A percentile compares a stretch with the other conserved stretches of the same genome.
phyloP scores from a whole-genome alignment of 2,113 vertebrate species.

The Myotis brandtii region DNA sequence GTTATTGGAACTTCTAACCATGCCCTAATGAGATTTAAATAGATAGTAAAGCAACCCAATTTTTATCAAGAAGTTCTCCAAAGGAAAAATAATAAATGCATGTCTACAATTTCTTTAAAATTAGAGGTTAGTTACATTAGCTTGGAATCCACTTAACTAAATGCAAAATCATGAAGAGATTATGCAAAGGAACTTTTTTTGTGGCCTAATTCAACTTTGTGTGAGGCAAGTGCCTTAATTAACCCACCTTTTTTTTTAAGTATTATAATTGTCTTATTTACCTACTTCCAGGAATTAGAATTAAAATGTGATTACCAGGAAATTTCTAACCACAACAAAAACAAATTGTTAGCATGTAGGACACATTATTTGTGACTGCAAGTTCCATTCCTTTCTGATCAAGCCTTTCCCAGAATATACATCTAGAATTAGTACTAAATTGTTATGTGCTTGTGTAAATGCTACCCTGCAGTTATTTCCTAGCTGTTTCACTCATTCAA shows the following conservation, averaged over 20 bases:
- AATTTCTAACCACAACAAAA: neutral
- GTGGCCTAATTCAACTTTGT: slow-evolving; percentile 23
- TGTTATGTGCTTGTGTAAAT: neutral
- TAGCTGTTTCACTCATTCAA: neutral
- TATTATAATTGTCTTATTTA: slow-evolving; percentile 27
- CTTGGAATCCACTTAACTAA: slow-evolving; percentile 53
- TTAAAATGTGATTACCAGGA: slow-evolving; percentile 42
- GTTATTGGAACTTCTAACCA: slow-evolving; percentile 1
- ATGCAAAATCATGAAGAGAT: slow-evolving; percentile 58
- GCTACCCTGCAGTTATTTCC: neutral
- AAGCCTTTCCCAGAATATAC: neutral
- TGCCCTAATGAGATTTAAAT: slow-evolving; percentile 51
- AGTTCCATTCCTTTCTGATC: neutral
- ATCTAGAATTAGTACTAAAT: neutral
- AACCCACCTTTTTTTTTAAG: slow-evolving; percentile 35
- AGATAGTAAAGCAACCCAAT: neutral
- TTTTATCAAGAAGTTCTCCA: slow-evolving; percentile 54
- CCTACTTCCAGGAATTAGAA: slow-evolving; percentile 40
- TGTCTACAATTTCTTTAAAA: slow-evolving; percentile 41
- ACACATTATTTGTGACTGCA: neutral
- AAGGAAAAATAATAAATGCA: slow-evolving; percentile 55
- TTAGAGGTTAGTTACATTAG: slow-evolving; percentile 1
- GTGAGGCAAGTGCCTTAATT: neutral
- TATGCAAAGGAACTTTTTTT: slow-evolving; percentile 54
- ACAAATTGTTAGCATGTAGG: neutral